These are phyloP conservation scores for Sarcophaga caerulescens DNA, from an alignment of 2,888 invertebrate species.

Conservation along the genomic window DNA sequence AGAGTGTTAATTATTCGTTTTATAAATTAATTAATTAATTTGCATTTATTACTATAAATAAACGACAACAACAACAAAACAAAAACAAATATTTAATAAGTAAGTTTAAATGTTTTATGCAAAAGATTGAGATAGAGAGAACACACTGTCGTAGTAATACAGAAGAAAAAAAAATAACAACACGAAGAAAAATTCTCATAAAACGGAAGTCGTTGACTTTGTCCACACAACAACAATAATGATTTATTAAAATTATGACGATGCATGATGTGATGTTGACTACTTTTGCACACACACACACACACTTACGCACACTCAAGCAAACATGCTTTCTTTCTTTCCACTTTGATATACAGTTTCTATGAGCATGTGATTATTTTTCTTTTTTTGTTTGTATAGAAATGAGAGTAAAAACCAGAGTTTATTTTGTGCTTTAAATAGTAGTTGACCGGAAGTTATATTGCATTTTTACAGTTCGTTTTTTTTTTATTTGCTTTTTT, in stretches of 20 bases:
- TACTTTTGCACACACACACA: not conserved
- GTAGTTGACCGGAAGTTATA: constrained; percentile 66
- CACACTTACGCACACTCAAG: not conserved
- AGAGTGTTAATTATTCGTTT: constrained; percentile 78
- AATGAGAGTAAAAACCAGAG: constrained; percentile 43
- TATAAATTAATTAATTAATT: constrained; percentile 77
- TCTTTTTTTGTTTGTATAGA: not conserved
- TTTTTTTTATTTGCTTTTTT: constrained; percentile 13
- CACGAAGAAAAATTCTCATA: constrained; percentile 55
- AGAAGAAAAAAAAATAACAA: constrained; percentile 31
- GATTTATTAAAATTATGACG: constrained; percentile 58
- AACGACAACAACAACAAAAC: not conserved
- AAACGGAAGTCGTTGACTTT: constrained; percentile 79
- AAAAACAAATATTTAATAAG: not conserved
- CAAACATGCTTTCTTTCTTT: not conserved
- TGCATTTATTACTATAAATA: constrained; percentile 68
- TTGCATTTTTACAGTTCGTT: constrained; percentile 39
- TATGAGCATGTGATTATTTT: constrained; percentile 29
- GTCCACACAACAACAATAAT: constrained; percentile 57
- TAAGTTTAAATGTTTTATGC: not conserved
- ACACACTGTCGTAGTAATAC: not conserved
- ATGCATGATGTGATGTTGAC: constrained; percentile 36
- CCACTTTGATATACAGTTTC: not conserved
- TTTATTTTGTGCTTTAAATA: constrained; percentile 32
- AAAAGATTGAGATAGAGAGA: not conserved